Base-by-base conservation (phyloP, 1,140 invertebrate species). In the Zaprionus nigranus region DNA sequence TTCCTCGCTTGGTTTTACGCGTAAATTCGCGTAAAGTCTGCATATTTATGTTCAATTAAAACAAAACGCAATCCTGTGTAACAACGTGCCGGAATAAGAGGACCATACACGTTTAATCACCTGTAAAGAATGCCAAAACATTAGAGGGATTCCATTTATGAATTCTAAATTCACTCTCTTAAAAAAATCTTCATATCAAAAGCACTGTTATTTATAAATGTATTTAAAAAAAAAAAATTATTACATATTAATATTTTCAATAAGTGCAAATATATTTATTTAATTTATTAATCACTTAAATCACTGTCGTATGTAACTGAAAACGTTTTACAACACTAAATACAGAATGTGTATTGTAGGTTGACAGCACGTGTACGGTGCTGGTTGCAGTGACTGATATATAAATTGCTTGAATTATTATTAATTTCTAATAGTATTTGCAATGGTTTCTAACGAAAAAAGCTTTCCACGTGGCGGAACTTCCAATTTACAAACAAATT, bases 1-100 rank as follows among this genome's bases (percentile, higher is more conserved):
- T 95, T 3, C 94, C 94, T 43, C 94, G 93, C 88, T 94, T 95
- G 12, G 94, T 95, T 93, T 94, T 94, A 20, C 94, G 93, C 71
- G 94, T 90, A 93, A 94, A 95, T 60, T 94, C 94, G 75, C 94
- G 94, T 81, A 92, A 90, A 68, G 91, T 93, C 68, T 92, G 87
- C 92, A 93, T 93, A 34, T 74, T 92, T 63, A 3, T 38, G 12
- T 22, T 9, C 17, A 62, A 58, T 65, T 12, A 49, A 53, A 30
- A 20, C 6, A 6, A 65, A 59, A 43, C 43, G 43, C 54, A 57
- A 72, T 36, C 43, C 67, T 81, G 20, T 81, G 46, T 22, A 75
- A 81, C 78, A 51, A 81, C 82, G 84, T 75, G 74, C 83, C 79
- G 79, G 66, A 74, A 69, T 56, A 24, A 43, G 28, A 40, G 2